Evolutionary conservation across 37 sponge, comb jelly and placozoan species (phyloP).

Genomic region (Tethya wilhelma): DNA sequence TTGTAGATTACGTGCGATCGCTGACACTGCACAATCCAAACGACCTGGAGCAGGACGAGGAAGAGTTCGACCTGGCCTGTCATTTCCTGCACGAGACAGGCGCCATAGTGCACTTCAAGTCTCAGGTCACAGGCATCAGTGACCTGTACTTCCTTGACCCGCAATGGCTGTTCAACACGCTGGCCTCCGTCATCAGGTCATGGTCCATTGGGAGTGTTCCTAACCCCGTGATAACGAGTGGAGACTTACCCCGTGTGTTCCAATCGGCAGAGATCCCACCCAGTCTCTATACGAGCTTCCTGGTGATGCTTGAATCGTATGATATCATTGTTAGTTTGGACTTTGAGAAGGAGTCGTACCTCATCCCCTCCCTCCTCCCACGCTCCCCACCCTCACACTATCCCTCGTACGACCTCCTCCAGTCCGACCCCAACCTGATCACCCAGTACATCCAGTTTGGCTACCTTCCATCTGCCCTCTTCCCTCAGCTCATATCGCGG

Average conservation of each 20-base stretch:
- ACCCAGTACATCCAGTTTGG: constrained; percentile 27
- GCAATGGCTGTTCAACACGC: constrained; percentile 69
- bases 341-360: constrained; percentile 35
- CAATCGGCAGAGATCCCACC: constrained; percentile 28
- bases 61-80: constrained; percentile 65
- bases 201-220: not conserved
- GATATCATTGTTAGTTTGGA: constrained; percentile 55
- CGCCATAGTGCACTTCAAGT: constrained; percentile 48
- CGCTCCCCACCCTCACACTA: constrained; percentile 38
- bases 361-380: constrained; percentile 56
- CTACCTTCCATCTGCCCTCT: constrained; percentile 52
- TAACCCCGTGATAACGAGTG: constrained; percentile 25
- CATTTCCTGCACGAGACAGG: constrained; percentile 79
- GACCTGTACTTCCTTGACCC: constrained; percentile 71
- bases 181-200: constrained; percentile 35
- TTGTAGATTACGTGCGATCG: constrained; percentile 58
- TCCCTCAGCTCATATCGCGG: constrained; percentile 40
- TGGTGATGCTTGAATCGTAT: constrained; percentile 39
- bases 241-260: constrained; percentile 35
- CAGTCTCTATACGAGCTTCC: constrained; percentile 23
- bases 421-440: not conserved
- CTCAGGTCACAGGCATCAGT: constrained; percentile 1
- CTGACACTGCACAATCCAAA: constrained; percentile 43
- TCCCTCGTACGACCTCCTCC: constrained; percentile 53
- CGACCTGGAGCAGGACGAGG: constrained; percentile 49